Evolutionary conservation across 92 coral and sea anemone species (phyloP), one percentile per base, ranked within the genome.

Genomic region (Bergia puertoricense): DNA sequence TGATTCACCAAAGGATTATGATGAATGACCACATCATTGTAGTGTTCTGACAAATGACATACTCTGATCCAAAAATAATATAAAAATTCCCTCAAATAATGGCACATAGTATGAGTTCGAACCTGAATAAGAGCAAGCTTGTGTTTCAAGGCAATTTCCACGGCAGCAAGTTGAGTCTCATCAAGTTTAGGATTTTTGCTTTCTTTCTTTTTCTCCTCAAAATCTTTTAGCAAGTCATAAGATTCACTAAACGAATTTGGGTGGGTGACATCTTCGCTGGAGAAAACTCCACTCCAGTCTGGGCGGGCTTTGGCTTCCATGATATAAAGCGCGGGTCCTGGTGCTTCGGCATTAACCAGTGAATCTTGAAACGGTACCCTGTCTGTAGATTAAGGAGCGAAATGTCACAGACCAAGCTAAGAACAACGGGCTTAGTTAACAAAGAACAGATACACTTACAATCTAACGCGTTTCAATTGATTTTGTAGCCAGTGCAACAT

Each of bases 71-170:
- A 66, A 37, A 73, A 7, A n/a, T 56, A 62, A 10, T 54, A 54
- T 2, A 13, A 54, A 54, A 6, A 46, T 46, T 0, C 7, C 51
- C 7, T 46, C 51, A 4, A 51, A 51, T 6, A 51, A 6, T 51
- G 57, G 15, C 57, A 54, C 15, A 54, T 11, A 54, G 59, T 13
- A 11, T 4, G 59, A 54, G 3, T 54, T 54, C 59, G 16, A 54
- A 81, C 86, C 86, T 81, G 86, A 82, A 82, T 82, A 42, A 82
- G 86, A 50, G 77, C 86, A 30, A 82, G 76, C 2, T 82, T 40
- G 86, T 82, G 86, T 16, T 82, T 82, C 76, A 82, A 45, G 18
- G 77, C 86, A 42, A 82, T 20, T 45, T 65, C 62, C 54, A 82
- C 48, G 77, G 76, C 86, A 13, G 59, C 76, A 67, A 82, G 86